These are phyloP conservation scores for Tyria jacobaeae DNA, from an alignment of 2,888 invertebrate genomes.

Conservation along the genomic window DNA sequence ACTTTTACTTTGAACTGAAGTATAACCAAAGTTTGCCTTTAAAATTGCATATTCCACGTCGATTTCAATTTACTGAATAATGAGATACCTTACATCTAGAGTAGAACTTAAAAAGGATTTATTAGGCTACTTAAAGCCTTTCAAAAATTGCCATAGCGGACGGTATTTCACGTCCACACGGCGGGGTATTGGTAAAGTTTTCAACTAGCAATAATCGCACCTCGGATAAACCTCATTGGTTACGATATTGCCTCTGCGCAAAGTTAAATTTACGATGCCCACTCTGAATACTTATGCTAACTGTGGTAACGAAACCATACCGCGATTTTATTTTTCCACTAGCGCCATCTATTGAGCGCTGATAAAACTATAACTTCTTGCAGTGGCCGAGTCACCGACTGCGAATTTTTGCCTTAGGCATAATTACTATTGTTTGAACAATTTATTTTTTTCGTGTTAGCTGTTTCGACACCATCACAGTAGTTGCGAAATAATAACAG, in stretches of 20 bases:
- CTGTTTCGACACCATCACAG: too few relatives aligned
- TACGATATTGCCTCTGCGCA: constrained; percentile 98
- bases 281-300: constrained; percentile 4
- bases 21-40: too few relatives aligned
- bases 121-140: constrained; percentile 5
- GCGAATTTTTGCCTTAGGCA: neutral
- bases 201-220: constrained; percentile 96
- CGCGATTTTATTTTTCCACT: constrained; percentile 39
- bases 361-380: neutral
- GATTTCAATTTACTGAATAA: too few relatives aligned
- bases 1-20: too few relatives aligned
- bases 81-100: too few relatives aligned
- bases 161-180: constrained; percentile 80
- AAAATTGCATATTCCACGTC: too few relatives aligned
- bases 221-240: constrained; percentile 95
- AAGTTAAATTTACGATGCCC: constrained; percentile 64
- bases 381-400: neutral
- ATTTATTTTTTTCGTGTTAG: too few relatives aligned
- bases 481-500: too few relatives aligned
- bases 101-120: too few relatives aligned
- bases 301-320: constrained; percentile 24
- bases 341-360: constrained; percentile 48
- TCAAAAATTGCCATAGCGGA: constrained; percentile 80
- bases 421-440: neutral
- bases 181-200: constrained; percentile 90